Evolutionary conservation across 2,797 vertebrate species (phyloP), one percentile per base, ranked within the genome.

Genomic region (Anas flavirostris): DNA sequence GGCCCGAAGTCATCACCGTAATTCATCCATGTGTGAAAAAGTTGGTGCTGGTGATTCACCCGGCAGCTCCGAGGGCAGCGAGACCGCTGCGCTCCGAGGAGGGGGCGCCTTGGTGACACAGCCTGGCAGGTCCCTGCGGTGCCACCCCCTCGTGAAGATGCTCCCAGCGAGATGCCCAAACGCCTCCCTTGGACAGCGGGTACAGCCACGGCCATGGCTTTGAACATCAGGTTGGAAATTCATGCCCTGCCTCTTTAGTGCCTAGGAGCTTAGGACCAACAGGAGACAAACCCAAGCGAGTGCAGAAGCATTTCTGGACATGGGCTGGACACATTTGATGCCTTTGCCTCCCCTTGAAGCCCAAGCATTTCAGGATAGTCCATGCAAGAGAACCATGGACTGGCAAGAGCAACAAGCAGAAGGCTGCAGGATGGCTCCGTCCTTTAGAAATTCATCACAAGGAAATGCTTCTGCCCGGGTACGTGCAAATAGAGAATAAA

Each of bases 381-480:
- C 53, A 58, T 19, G 7, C 28, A 11, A 48, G 48, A 48, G 48
- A 48, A 25, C 23, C 48, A 48, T 7, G 48, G 48, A 48, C 28
- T 41, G 35, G 62, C 46, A 75, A 69, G 50, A 80, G 56, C 23
- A 88, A 83, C 73, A 14, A 82, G 82, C 59, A 76, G 80, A 88
- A 93, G 83, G 77, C 7, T 78, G 75, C 37, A 41, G 84, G 4
- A 39, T 39, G 29, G 76, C 92, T 87, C 90, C 75, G 69, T 69
- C 69, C 33, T 31, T 83, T n/a, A 93, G 85, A 44, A 91, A 96
- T 95, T 91, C 95, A 93, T 91, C 94, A 78, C 78, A 39, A 93
- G 87, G 64, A 63, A 95, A 92, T 52, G n/a, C 80, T 91, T 33
- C 91, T 92, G 86, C 90, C 87, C 85, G 41, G 28, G 55, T 29